These are phyloP conservation scores for Dysdera silvatica DNA, from an alignment of 1,140 invertebrate genomes.

Conservation along the genomic window DNA sequence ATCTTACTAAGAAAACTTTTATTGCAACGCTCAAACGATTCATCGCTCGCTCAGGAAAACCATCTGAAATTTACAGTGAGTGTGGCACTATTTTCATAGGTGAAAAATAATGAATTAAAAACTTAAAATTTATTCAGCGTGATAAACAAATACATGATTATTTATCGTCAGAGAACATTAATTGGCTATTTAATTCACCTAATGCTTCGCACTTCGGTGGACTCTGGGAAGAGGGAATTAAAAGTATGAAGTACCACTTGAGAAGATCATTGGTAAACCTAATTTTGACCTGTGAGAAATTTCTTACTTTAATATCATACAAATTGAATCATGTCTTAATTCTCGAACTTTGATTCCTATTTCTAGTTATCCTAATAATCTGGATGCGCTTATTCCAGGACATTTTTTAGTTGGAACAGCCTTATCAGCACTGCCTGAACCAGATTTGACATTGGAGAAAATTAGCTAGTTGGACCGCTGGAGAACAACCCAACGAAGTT, in stretches of 20 bases:
- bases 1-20: conserved; percentile 29
- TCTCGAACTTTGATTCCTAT: conserved; percentile 34
- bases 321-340: conserved; percentile 41
- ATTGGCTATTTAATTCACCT: conserved; percentile 43
- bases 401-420: conserved; percentile 28
- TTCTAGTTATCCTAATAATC: conserved; percentile 37
- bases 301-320: conserved; percentile 35
- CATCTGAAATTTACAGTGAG: conserved; percentile 29
- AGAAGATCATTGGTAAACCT: conserved; percentile 15
- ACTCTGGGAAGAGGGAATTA: conserved; percentile 26
- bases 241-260: conserved; percentile 33
- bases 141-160: not conserved
- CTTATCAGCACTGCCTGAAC: not conserved
- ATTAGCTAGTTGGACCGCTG: not conserved
- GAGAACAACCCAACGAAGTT: not conserved
- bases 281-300: conserved; percentile 34
- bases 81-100: conserved; percentile 6
- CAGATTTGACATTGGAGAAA: not conserved
- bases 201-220: conserved; percentile 42
- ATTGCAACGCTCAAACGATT: conserved; percentile 37
- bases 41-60: conserved; percentile 34
- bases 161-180: not conserved
- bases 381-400: conserved; percentile 36
- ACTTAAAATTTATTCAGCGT: too few species aligned
- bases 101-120: too few species aligned